Evolutionary conservation across 2,113 vertebrate species (phyloP).

Genomic region (Microcebus jonahi): DNA sequence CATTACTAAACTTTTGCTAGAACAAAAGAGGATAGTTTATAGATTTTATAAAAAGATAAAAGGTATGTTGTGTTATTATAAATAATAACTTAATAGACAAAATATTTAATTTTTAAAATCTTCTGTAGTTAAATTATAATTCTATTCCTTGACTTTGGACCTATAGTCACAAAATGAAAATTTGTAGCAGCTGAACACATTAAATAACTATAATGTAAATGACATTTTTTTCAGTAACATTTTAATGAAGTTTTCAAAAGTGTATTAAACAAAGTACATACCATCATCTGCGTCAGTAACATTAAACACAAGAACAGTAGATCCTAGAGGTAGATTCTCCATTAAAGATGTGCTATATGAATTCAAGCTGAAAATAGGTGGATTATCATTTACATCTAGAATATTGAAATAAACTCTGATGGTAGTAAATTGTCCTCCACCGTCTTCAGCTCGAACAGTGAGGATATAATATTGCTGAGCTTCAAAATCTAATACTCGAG

Average conservation of each 20-base stretch:
- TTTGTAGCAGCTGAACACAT: neutral
- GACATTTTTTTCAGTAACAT: too few relatives aligned
- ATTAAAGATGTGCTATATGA: conserved; percentile 91
- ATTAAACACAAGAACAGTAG: conserved; percentile 89
- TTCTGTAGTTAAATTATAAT: neutral
- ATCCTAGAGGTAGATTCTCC: conserved; percentile 90
- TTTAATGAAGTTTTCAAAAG: neutral
- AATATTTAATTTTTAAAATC: neutral
- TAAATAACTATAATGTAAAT: neutral
- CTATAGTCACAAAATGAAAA: neutral
- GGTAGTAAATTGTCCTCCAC: conserved; percentile 90
- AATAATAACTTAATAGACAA: neutral
- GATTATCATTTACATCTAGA: conserved; percentile 95
- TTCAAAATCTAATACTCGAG: conserved; percentile 92
- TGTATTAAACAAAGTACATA: conserved; percentile 78
- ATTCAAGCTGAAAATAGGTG: conserved; percentile 88
- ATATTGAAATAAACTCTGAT: conserved; percentile 97
- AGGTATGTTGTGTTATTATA: neutral
- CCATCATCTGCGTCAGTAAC: conserved; percentile 94
- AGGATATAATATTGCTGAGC: conserved; percentile 94
- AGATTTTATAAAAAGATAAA: neutral
- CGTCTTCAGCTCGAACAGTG: conserved; percentile 90
- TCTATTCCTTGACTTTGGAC: neutral
- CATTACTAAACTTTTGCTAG: neutral
- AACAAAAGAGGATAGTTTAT: neutral